These are phyloP conservation scores for Heliconius nattereri DNA, from an alignment of 1,140 invertebrate genomes.

Conservation along the genomic window DNA sequence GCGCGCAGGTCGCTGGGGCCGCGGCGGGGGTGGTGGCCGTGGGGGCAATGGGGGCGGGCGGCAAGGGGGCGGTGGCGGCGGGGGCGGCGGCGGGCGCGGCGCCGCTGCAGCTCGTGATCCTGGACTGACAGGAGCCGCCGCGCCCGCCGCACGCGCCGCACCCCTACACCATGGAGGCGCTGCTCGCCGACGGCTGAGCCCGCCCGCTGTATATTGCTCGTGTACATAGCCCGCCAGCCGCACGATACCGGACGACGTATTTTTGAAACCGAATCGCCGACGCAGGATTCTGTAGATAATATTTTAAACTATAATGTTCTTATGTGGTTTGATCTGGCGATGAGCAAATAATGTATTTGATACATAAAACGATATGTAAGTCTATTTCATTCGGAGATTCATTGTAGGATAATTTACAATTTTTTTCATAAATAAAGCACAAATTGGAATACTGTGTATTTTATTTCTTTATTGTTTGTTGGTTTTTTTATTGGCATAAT, in stretches of 20 bases:
- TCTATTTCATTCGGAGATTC: conserved; percentile 82
- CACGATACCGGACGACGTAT: conserved; percentile 71
- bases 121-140: conserved; percentile 84
- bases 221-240: conserved; percentile 58
- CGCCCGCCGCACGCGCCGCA: conserved; percentile 75
- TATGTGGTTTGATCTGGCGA: conserved; percentile 79
- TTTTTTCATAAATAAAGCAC: conserved; percentile 83
- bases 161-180: conserved; percentile 84
- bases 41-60: not conserved
- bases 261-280: conserved; percentile 79
- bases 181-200: conserved; percentile 79
- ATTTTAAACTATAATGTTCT: conserved; percentile 81
- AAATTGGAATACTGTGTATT: conserved; percentile 76
- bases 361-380: conserved; percentile 82
- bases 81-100: conserved; percentile 65
- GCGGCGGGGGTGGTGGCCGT: conserved; percentile 41
- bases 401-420: conserved; percentile 83
- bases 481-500: not conserved
- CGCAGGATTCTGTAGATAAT: conserved; percentile 80
- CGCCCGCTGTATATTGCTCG: conserved; percentile 59
- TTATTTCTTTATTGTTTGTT: conserved; percentile 53
- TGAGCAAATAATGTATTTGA: conserved; percentile 80
- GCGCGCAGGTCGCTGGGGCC: conserved; percentile 81
- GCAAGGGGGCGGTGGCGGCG: conserved; percentile 67
- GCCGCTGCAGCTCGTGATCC: conserved; percentile 85